phyloP scores from a whole-genome alignment of 2,888 invertebrate species.

The Aphodius sticticus region DNA sequence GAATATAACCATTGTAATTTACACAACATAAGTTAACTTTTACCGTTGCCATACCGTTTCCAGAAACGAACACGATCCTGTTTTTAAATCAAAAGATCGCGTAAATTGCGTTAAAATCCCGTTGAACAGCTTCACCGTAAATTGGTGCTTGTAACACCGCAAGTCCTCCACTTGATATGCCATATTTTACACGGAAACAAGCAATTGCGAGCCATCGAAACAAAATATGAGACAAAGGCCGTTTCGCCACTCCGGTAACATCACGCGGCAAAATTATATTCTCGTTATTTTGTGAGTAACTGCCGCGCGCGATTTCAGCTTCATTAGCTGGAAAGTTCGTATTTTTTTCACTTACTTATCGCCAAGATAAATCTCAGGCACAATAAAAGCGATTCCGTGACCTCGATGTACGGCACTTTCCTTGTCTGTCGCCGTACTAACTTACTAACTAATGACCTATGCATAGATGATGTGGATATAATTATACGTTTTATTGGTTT shows the following conservation, averaged over 20 bases:
- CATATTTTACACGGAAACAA: slow-evolving; percentile 18
- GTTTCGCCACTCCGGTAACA: slow-evolving; percentile 6
- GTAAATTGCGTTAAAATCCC: neutral
- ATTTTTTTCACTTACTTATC: slow-evolving; percentile 18
- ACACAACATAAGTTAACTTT: neutral
- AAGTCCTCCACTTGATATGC: slow-evolving; percentile 6
- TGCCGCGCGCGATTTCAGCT: slow-evolving; percentile 10
- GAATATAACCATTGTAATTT: no score
- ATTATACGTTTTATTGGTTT: neutral
- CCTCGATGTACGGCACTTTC: neutral
- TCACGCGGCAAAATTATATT: slow-evolving; percentile 21
- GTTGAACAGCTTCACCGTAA: neutral
- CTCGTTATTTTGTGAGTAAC: slow-evolving; percentile 20
- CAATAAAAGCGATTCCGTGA: neutral
- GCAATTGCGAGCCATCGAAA: slow-evolving; percentile 7
- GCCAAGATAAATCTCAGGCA: neutral
- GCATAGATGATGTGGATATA: neutral
- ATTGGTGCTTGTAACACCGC: neutral
- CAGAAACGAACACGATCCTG: neutral
- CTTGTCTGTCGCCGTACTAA: neutral
- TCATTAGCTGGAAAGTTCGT: slow-evolving; percentile 20
- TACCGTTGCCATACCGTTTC: neutral
- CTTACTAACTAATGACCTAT: neutral
- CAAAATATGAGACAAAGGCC: slow-evolving; percentile 22
- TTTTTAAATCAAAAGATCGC: neutral